Base-by-base conservation (phyloP, 2,888 invertebrate genomes). In the Drosophila phalerata region DNA sequence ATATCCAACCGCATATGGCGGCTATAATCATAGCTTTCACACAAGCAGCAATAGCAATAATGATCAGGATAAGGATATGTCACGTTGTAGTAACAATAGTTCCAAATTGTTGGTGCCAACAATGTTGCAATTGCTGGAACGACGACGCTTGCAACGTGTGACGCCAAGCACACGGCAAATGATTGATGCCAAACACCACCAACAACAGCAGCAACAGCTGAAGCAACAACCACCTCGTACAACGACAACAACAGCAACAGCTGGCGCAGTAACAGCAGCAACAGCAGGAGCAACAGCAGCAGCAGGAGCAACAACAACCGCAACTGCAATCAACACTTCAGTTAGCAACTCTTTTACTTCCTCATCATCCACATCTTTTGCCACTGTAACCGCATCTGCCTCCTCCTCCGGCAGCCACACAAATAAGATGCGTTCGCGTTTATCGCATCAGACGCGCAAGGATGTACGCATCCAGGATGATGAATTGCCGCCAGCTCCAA, bases 101-200 rank as follows among this genome's bases (percentile, higher is more conserved):
- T 22, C 78, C 34, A 94, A 94, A 80, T 91, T 95, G 13, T 93
- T 94, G 71, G 94, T 95, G 51, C 95, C 95, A 6, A 94, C 94
- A 3, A 94, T 95, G 83, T 94, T 95, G 3, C 95, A 95, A 79
- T 92, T 95, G 65, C 88, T 95, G 40, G 93, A 94, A 66, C 90
- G 95, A 55, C 95, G 95, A 77, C 94, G 94, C 69, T 93, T 94
- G 63, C 90, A 95, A 58, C 95, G 95, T 80, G 94, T 79, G 93
- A 15, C 48, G 15, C 9, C 48, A 9, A 19, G 94, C 62, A 40
- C 63, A 1, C 62, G 72, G 19, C 42, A 69, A 4, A 0, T 52
- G 9, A 13, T 51, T 3, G 57, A 42, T 3, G 37, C 55, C 28
- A 52, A 62, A 1, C 49, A 38, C 22, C 22, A 22, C 22, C 22